These are phyloP conservation scores for Limonius californicus DNA, from an alignment of 1,140 invertebrate genomes.

Conservation along the genomic window DNA sequence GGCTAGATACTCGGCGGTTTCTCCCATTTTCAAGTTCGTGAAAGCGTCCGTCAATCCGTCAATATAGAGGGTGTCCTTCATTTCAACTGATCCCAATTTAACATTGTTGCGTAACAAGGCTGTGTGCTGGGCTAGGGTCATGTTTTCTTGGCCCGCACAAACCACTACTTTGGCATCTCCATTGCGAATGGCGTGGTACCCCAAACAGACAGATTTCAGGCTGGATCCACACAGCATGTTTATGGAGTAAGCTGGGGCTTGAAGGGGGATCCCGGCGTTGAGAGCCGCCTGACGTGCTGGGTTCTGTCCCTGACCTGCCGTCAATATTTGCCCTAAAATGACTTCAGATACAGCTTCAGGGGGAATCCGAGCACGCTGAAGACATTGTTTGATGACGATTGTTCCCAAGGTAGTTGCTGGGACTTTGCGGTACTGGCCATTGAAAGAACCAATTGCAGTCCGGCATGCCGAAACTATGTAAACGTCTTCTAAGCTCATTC, in stretches of 20 bases:
- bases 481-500: too few relatives aligned
- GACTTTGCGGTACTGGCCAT: constrained; percentile 36
- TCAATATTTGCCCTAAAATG: constrained; percentile 82
- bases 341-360: too few relatives aligned
- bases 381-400: constrained; percentile 69
- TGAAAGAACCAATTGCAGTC: too few relatives aligned
- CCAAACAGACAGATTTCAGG: constrained; percentile 67
- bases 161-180: constrained; percentile 70
- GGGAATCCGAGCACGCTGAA: constrained; percentile 59
- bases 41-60: too few relatives aligned
- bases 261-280: constrained; percentile 70
- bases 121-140: constrained; percentile 77
- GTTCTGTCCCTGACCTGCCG: too few relatives aligned
- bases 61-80: constrained; percentile 72
- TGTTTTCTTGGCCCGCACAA: constrained; percentile 83
- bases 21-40: too few relatives aligned
- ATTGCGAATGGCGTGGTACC: constrained; percentile 64
- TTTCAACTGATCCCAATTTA: constrained; percentile 64
- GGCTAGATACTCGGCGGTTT: too few relatives aligned
- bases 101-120: constrained; percentile 61
- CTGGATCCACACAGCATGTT: constrained; percentile 89
- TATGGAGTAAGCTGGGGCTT: constrained; percentile 69
- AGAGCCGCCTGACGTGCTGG: constrained; percentile 75
- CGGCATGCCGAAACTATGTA: too few relatives aligned
- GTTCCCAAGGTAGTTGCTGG: constrained; percentile 65